phyloP scores from a whole-genome alignment of 2,797 vertebrate species.

The Muscicapa striata region DNA sequence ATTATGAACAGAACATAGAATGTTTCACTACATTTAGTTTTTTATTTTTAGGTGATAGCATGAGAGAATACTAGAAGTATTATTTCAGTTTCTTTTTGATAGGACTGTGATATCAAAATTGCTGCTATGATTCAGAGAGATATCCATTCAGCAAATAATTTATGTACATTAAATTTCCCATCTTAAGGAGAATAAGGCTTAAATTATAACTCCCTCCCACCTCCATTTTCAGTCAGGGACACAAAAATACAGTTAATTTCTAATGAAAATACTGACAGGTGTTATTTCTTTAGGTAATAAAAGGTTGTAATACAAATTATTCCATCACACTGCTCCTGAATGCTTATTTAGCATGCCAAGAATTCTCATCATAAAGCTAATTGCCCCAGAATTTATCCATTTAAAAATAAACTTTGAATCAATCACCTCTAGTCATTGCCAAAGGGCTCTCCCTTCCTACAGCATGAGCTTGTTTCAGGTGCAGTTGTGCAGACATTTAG shows the following conservation, averaged over 20 bases:
- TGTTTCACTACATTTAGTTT: too few species aligned
- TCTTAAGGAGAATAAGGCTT: background rate
- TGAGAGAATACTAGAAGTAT: background rate
- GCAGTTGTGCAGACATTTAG: background rate
- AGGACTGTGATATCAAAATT: background rate
- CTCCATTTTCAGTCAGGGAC: background rate
- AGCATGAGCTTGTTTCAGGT: background rate
- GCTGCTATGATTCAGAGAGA: background rate
- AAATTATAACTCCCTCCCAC: rapidly evolving
- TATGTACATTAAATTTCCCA: background rate
- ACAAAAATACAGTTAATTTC: background rate
- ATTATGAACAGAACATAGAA: background rate
- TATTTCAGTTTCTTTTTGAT: background rate
- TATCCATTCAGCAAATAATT: background rate
- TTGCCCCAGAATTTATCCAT: background rate
- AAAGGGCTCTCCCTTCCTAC: background rate
- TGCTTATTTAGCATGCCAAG: background rate
- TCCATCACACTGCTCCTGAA: background rate
- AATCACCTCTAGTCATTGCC: background rate
- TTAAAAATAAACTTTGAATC: background rate
- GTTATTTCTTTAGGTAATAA: background rate
- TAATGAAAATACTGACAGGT: background rate
- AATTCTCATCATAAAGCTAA: background rate
- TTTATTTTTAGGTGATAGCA: background rate
- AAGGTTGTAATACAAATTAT: background rate